A percentile compares a stretch with the other conserved stretches of the same genome.
These are phyloP conservation scores for Nothoprocta perdicaria DNA, from an alignment of 2,113 vertebrate species.

Conservation along the genomic window DNA sequence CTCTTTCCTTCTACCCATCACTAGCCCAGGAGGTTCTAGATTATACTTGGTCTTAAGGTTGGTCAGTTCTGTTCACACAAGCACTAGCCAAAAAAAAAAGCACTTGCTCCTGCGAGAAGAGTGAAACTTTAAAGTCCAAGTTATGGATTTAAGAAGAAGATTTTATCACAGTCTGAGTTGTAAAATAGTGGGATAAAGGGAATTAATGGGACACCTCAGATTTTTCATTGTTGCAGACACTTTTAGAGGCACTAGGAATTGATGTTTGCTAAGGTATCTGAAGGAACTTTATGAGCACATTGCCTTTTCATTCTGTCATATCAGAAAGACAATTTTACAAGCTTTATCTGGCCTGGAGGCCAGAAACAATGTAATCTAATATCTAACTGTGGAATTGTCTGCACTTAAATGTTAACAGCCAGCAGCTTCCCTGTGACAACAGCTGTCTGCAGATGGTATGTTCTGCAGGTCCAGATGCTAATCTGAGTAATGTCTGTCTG, in stretches of 20 bases:
- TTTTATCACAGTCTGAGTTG: background rate
- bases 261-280: background rate
- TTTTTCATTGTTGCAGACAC: background rate
- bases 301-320: background rate
- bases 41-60: background rate
- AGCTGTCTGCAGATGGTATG: background rate
- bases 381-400: background rate
- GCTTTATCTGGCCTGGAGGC: background rate
- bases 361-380: rapidly evolving
- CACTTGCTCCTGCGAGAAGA: background rate
- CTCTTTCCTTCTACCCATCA: background rate
- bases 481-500: background rate
- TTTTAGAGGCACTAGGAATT: background rate
- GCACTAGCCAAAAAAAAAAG: background rate
- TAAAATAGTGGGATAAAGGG: background rate
- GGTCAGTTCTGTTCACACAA: background rate
- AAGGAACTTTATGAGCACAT: background rate
- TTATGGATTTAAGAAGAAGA: background rate
- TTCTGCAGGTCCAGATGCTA: background rate
- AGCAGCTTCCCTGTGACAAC: background rate
- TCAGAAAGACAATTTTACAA: background rate
- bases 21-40: background rate
- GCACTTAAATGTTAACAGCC: background rate
- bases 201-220: background rate
- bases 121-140: background rate